phyloP scores from a whole-genome alignment of 2,888 invertebrate genomes.

The Tenthredo amoena region DNA sequence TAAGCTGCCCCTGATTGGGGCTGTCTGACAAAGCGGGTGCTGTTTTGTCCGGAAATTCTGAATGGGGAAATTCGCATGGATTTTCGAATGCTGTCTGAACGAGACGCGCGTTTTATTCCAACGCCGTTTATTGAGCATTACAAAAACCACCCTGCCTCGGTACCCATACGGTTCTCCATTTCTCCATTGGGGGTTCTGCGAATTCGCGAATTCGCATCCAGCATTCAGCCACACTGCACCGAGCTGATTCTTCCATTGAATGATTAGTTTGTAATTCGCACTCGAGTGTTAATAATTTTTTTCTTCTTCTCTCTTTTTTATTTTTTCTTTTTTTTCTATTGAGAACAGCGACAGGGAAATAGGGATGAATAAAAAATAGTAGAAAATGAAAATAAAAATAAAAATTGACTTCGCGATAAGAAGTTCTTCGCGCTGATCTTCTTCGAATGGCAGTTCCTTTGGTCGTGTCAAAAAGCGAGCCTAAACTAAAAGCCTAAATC shows the following conservation, averaged over 20 bases:
- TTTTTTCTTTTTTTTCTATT: too few species aligned
- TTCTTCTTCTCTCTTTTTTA: background rate
- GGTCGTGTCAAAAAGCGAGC: background rate
- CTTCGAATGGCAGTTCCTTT: background rate
- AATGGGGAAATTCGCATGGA: background rate
- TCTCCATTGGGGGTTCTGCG: background rate
- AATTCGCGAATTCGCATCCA: background rate
- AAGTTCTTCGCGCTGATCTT: background rate
- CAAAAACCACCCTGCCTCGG: background rate
- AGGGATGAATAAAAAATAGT: background rate
- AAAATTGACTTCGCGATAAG: background rate
- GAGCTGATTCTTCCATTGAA: background rate
- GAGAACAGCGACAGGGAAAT: too few species aligned
- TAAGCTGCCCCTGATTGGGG: background rate
- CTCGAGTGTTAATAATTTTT: background rate
- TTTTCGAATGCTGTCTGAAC: background rate
- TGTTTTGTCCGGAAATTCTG: background rate
- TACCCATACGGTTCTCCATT: background rate
- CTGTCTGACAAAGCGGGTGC: background rate
- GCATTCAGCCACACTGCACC: background rate
- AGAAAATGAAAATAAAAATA: background rate
- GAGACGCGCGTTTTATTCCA: background rate
- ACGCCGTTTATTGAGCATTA: background rate
- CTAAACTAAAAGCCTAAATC: slow-evolving; percentile 27
- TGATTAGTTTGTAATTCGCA: background rate